These are phyloP conservation scores for Ginglymostoma cirratum DNA, from an alignment of 2,113 vertebrate genomes.

Conservation along the genomic window DNA sequence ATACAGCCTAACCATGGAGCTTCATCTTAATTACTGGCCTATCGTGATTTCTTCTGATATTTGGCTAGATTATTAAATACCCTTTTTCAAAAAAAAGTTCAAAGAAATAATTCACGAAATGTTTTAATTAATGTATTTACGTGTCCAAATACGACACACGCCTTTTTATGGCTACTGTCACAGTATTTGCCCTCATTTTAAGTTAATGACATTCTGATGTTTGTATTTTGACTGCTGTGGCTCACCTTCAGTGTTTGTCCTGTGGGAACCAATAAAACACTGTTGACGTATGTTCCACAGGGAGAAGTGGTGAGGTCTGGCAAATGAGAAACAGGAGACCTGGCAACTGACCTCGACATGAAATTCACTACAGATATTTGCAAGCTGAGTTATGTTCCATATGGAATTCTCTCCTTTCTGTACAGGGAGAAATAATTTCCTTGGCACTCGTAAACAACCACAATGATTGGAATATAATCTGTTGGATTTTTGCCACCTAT, in stretches of 20 bases:
- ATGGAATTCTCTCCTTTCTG: background rate
- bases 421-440: background rate
- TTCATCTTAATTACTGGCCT: background rate
- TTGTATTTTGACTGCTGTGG: background rate
- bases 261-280: slow-evolving; percentile 12
- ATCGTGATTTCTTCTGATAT: background rate
- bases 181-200: background rate
- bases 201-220: background rate
- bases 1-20: background rate
- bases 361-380: background rate
- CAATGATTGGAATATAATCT: background rate
- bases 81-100: no score
- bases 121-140: background rate
- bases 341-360: background rate
- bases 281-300: background rate
- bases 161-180: background rate
- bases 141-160: background rate
- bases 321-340: background rate
- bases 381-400: background rate
- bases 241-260: background rate
- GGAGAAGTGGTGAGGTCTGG: background rate
- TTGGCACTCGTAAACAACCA: background rate
- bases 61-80: background rate
- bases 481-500: background rate
- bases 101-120: background rate